These are phyloP conservation scores for Amblyjoppa fuscipennis DNA, from an alignment of 2,888 invertebrate genomes.

Conservation along the genomic window DNA sequence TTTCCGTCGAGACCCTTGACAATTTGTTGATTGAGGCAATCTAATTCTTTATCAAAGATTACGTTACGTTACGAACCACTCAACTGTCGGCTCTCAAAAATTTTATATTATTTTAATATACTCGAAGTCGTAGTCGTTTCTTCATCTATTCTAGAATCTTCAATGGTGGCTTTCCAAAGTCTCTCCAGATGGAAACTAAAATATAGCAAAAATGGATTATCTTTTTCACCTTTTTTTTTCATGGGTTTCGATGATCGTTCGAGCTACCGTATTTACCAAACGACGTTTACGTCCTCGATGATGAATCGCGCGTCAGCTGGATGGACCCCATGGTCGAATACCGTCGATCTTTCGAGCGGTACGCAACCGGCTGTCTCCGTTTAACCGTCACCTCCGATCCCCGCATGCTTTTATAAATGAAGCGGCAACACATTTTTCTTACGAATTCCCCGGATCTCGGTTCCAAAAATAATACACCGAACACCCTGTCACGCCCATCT, in stretches of 20 bases:
- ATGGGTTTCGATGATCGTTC: conserved; percentile 10
- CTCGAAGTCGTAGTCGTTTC: not conserved
- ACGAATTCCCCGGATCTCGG: conserved; percentile 36
- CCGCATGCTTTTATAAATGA: conserved; percentile 12
- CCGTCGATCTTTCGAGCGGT: not conserved
- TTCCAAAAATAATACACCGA: conserved; percentile 60
- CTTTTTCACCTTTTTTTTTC: not conserved
- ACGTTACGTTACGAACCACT: not conserved
- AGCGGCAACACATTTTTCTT: conserved; percentile 44
- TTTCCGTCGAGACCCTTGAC: not conserved
- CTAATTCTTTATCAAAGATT: not conserved
- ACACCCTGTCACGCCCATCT: conserved; percentile 46
- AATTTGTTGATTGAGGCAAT: not conserved
- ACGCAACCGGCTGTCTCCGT: conserved; percentile 10
- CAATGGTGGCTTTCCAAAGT: not conserved
- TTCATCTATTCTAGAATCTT: not conserved
- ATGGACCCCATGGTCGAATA: conserved; percentile 41
- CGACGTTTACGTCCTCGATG: conserved; percentile 28
- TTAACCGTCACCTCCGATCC: conserved; percentile 42
- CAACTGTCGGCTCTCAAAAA: not conserved
- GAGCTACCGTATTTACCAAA: conserved; percentile 25
- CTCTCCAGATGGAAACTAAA: not conserved
- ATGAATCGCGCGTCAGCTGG: conserved; percentile 37
- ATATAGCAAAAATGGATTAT: no score
- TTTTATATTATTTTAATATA: not conserved